Percentiles rank a stretch among this genome's conserved stretches.
These are phyloP conservation scores for Neosalanx taihuensis DNA, from an alignment of 2,797 vertebrate genomes.

Conservation along the genomic window DNA sequence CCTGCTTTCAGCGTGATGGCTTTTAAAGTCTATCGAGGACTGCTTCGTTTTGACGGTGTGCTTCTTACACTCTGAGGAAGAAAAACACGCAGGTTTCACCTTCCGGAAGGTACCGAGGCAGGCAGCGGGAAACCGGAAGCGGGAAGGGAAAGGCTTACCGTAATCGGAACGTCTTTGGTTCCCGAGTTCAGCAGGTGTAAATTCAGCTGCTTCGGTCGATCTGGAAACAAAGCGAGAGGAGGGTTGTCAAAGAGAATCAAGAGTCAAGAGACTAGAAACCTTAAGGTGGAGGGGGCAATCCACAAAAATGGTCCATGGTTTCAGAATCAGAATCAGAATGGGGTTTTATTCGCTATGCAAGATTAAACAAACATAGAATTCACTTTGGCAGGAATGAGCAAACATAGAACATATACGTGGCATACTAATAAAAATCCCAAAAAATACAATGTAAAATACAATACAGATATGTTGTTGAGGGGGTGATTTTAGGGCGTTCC, in stretches of 20 bases:
- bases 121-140: not conserved
- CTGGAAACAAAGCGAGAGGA: slow-evolving; percentile 67
- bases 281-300: too few species aligned
- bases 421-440: not conserved
- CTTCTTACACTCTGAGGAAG: slow-evolving; percentile 88
- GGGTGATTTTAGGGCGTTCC: not conserved
- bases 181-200: slow-evolving; percentile 98
- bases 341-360: too few species aligned
- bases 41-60: slow-evolving; percentile 93
- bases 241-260: not conserved
- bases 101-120: not conserved
- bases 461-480: too few species aligned
- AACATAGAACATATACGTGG: too few species aligned
- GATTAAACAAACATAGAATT: too few species aligned
- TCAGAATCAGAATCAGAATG: too few species aligned
- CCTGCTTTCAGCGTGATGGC: slow-evolving; percentile 93
- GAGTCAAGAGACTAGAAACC: not conserved
- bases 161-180: slow-evolving; percentile 97
- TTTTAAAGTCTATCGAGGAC: slow-evolving; percentile 92
- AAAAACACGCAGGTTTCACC: not conserved
- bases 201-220: slow-evolving; percentile 96
- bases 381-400: too few species aligned
- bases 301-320: too few species aligned
- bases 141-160: slow-evolving; percentile 73
- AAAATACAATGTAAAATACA: too few species aligned